Conservation (phyloP, 2,888 invertebrate genomes). For the Arge pagana region DNA sequence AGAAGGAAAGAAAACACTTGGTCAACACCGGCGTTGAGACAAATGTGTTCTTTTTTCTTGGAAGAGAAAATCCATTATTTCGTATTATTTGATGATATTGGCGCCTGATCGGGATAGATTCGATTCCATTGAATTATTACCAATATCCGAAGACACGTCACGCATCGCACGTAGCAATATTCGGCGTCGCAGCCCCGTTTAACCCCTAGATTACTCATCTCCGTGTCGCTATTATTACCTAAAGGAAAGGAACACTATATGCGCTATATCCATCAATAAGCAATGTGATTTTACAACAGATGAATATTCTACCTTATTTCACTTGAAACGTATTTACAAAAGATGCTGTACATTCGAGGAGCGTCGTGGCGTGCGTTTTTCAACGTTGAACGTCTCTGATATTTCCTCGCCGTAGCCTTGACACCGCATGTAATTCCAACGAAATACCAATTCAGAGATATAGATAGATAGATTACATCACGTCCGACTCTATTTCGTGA, state of each 20-base stretch:
- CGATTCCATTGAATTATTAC: no score
- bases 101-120: no score
- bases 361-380: conserved; percentile 6
- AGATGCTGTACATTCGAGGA: conserved; percentile 26
- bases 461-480: no score
- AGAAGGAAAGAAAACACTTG: no score
- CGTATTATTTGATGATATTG: no score
- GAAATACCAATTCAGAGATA: conserved; percentile 23
- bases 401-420: conserved; percentile 45
- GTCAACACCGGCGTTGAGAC: no score
- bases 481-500: no score
- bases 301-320: conserved; percentile 40
- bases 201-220: conserved; percentile 24
- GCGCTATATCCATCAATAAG: conserved; percentile 49
- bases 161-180: no score
- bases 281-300: conserved; percentile 43
- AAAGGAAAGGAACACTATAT: conserved; percentile 49
- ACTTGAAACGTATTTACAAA: conserved; percentile 48
- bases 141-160: no score
- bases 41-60: no score
- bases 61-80: no score
- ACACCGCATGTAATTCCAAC: conserved; percentile 35
- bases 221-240: conserved; percentile 30
- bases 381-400: conserved; percentile 23
- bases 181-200: conserved; percentile 19